Conservation (phyloP, 2,888 invertebrate genomes). For the Tipula helvola region DNA sequence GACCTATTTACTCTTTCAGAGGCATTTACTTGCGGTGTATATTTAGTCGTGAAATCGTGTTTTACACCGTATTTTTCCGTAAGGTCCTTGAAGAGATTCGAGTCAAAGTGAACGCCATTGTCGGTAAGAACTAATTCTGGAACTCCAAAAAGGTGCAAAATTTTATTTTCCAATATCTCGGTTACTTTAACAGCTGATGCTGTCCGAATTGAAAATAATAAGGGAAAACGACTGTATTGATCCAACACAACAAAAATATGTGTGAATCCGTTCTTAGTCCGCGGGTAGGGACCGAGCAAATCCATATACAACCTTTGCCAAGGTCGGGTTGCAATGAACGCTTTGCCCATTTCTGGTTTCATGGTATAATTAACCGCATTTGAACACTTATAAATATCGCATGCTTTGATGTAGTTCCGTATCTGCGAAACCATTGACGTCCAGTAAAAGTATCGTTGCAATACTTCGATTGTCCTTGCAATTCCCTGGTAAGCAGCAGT, state of each 20-base stretch:
- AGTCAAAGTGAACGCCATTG: not conserved
- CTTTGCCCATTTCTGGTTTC: not conserved
- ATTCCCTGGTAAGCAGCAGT: not conserved
- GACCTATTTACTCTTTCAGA: not conserved
- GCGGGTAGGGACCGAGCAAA: not conserved
- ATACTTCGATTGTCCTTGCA: not conserved
- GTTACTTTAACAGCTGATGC: not conserved
- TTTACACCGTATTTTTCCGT: not conserved
- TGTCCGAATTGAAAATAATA: not conserved
- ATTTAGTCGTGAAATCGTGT: not conserved
- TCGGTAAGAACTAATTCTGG: not conserved
- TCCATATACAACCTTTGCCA: not conserved
- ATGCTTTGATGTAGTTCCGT: not conserved
- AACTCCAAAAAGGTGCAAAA: not conserved
- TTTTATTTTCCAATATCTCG: not conserved
- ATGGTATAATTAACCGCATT: not conserved
- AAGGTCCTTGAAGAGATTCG: not conserved
- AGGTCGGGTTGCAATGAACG: not conserved
- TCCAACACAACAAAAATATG: not conserved
- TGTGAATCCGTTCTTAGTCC: not conserved
- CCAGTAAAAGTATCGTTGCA: not conserved
- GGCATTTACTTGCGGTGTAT: not conserved
- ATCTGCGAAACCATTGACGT: not conserved
- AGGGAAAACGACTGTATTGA: not conserved
- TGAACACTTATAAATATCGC: not conserved